Base-by-base conservation (phyloP, 1,140 invertebrate species). In the Platorchestia sp. region DNA sequence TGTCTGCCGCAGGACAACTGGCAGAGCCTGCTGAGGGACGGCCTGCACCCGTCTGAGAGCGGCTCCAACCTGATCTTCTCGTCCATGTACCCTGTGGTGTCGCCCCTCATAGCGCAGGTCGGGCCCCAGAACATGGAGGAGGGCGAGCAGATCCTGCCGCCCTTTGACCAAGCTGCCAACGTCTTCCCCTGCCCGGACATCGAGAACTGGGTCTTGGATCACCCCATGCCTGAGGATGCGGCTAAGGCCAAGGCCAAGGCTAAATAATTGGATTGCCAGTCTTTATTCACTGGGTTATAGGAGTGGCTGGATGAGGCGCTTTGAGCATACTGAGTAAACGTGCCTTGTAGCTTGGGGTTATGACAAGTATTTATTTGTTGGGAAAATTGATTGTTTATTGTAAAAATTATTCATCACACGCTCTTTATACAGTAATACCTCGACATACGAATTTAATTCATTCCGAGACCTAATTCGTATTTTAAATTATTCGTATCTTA, bases 181-280 rank as follows among this genome's bases (percentile, higher is more conserved):
- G 45, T 47, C 40, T 5, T 41, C 91, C 43, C 43, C 0, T 45
- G 44, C 44, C 43, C 91, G 10, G 45, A 93, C 27, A 93, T 93
- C 6, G 40, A 47, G 19, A 40, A 45, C 6, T 93, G 91, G 91
- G 10, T 93, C 40, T 0, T n/a, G 16, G 45, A 93, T 19, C 91
- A 93, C 44, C 91, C 91, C 27, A 40, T 93, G 91, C 91, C 91
- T 89, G 16, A n/a, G 27, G 59, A 75, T 75, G 59, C 14, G 59
- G 59, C 59, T 75, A 36, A 75, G 59, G 36, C 14, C 36, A 10
- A 75, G 36, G 59, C 59, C 59, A 19, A 75, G 59, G n/a, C n/a
- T n/a, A n/a, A n/a, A n/a, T n/a, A n/a, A n/a, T n/a, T n/a, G n/a
- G n/a, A n/a, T n/a, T n/a, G n/a, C n/a, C n/a, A n/a, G n/a, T n/a